phyloP scores from a whole-genome alignment of 2,888 invertebrate species.

The Drosophila nigricruria region DNA sequence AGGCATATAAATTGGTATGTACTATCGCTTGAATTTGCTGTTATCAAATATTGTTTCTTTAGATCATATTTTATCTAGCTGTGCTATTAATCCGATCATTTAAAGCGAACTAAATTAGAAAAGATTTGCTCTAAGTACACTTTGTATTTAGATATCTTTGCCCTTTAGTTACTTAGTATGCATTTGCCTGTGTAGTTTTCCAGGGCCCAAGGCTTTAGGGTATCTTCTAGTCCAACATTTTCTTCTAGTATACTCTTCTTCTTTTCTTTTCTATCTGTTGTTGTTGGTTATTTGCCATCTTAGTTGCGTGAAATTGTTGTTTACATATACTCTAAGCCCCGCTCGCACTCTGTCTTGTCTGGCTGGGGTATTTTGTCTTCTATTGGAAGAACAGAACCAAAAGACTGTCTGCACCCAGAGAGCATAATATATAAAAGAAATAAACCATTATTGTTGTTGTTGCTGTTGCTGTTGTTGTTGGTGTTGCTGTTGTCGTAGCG shows the following conservation, averaged over 20 bases:
- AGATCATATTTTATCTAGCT: too few relatives aligned
- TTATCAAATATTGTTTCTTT: too few relatives aligned
- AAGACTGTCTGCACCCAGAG: slow-evolving; percentile 21
- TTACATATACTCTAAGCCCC: slow-evolving; percentile 42
- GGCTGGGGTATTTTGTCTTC: background rate
- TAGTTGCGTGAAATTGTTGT: slow-evolving; percentile 62
- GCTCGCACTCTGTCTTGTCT: slow-evolving; percentile 4
- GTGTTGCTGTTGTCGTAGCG: slow-evolving; percentile 34
- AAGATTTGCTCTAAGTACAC: too few relatives aligned
- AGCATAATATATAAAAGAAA: slow-evolving; percentile 39
- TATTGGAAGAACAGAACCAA: background rate
- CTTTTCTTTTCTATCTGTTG: slow-evolving; percentile 16
- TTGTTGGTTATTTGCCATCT: slow-evolving; percentile 34
- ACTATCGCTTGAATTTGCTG: too few relatives aligned
- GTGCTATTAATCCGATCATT: too few relatives aligned
- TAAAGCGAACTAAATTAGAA: too few relatives aligned
- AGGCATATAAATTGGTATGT: too few relatives aligned
- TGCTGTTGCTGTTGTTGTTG: background rate
- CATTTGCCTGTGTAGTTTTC: background rate
- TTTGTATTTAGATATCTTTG: too few relatives aligned
- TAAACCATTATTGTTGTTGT: slow-evolving; percentile 22
- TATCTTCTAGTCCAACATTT: background rate
- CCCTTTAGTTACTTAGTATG: too few relatives aligned
- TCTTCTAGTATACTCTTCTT: background rate
- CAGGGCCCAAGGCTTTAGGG: background rate